Conservation (phyloP, 1,140 invertebrate genomes). For the Arctopsyche grandis region DNA sequence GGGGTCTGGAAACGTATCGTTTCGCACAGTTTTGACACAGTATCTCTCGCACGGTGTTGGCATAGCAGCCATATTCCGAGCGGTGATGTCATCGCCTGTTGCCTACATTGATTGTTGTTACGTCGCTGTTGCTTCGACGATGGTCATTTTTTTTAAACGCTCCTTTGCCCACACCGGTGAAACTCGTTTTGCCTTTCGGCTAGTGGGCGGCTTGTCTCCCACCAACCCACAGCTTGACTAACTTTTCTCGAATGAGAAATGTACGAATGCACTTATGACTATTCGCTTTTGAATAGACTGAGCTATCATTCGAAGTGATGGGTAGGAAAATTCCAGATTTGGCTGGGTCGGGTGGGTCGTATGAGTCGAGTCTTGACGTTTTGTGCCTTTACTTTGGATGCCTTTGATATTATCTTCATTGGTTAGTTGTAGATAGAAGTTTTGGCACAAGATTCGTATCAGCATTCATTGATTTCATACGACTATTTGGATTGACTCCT, state of each 20-base stretch:
- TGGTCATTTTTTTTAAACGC: constrained; percentile 35
- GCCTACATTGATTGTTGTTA: constrained; percentile 37
- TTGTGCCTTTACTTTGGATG: no score
- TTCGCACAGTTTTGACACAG: no score
- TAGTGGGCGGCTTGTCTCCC: constrained; percentile 18
- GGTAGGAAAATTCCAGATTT: neutral
- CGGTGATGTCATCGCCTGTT: constrained; percentile 48
- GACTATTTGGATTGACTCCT: no score
- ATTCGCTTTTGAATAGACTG: neutral
- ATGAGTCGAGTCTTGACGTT: no score
- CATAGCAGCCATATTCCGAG: constrained; percentile 44
- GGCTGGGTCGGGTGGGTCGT: no score
- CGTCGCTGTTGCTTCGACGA: constrained; percentile 19
- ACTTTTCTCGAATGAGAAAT: neutral
- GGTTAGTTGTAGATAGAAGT: no score
- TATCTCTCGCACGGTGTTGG: neutral
- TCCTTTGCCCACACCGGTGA: constrained; percentile 26
- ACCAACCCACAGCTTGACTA: neutral
- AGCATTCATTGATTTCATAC: no score
- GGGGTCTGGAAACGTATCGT: neutral
- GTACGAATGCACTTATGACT: neutral
- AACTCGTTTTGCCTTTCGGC: constrained; percentile 38
- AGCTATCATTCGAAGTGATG: neutral
- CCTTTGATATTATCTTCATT: no score
- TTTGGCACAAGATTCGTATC: no score